These are phyloP conservation scores for Epirrhoe alternata DNA, from an alignment of 2,888 invertebrate genomes.

Conservation along the genomic window DNA sequence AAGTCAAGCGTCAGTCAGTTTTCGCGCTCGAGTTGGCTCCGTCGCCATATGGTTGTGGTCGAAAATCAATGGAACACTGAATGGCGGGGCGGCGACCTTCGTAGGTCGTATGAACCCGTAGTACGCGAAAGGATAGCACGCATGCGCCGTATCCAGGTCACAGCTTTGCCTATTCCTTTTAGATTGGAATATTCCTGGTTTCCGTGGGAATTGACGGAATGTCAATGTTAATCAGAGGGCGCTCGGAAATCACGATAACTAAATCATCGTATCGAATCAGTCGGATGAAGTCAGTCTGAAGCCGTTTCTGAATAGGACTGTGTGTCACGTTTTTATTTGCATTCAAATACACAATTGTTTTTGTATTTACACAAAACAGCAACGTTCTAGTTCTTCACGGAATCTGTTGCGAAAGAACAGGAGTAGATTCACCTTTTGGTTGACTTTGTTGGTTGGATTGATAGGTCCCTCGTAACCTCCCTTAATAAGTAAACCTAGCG, in stretches of 20 bases:
- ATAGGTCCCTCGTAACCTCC: not conserved
- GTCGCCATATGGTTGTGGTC: conserved; percentile 64
- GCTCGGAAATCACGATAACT: conserved; percentile 1
- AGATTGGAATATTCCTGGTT: conserved; percentile 22
- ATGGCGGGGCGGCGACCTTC: conserved; percentile 78
- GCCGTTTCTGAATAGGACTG: no score
- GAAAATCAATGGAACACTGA: conserved; percentile 80
- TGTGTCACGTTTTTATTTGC: conserved; percentile 1
- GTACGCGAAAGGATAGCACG: conserved; percentile 71
- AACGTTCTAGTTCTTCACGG: not conserved
- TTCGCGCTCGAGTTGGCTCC: conserved; percentile 62
- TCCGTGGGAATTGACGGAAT: conserved; percentile 19
- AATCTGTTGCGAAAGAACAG: no score
- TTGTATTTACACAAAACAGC: conserved; percentile 2
- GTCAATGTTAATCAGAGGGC: conserved; percentile 13
- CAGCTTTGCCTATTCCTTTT: conserved; percentile 36
- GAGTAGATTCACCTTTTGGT: no score
- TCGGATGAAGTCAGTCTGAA: no score
- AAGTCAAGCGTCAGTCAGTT: conserved; percentile 60
- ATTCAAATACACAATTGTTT: not conserved
- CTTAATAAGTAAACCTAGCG: conserved; percentile 2
- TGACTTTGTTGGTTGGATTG: not conserved
- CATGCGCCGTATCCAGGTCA: conserved; percentile 63
- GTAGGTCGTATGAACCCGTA: conserved; percentile 76
- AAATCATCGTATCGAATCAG: not conserved